Evolutionary conservation across 2,797 vertebrate genomes (phyloP).

Genomic region (Myripristis jacobus): DNA sequence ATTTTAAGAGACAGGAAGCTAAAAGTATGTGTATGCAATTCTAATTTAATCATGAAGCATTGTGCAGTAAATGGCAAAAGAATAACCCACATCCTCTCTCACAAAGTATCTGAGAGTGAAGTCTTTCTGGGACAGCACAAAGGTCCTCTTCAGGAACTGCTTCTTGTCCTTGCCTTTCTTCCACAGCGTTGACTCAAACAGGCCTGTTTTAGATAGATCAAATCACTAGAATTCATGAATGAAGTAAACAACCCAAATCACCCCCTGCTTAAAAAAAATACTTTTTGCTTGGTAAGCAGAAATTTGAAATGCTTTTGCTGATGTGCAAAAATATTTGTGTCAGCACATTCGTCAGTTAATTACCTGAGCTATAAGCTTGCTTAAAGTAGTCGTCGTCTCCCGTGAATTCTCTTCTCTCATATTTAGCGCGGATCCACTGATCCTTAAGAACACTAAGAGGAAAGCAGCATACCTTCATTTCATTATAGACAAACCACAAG

Average conservation of each 20-base stretch:
- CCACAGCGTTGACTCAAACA: constrained; percentile 86
- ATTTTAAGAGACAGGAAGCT: constrained; percentile 8
- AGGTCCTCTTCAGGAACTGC: constrained; percentile 87
- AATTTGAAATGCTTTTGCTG: background rate
- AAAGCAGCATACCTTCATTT: constrained; percentile 1
- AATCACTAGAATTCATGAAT: constrained; percentile 8
- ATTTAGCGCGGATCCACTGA: constrained; percentile 94
- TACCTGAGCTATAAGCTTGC: constrained; percentile 82
- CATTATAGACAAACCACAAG: background rate
- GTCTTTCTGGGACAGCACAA: constrained; percentile 85
- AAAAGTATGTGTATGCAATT: background rate
- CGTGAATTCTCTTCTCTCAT: constrained; percentile 90
- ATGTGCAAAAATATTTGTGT: background rate
- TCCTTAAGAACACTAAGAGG: constrained; percentile 88
- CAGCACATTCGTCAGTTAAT: background rate
- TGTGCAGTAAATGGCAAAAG: background rate
- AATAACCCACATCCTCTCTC: constrained; percentile 87
- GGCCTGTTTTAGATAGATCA: constrained; percentile 69
- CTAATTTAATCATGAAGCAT: too few relatives aligned
- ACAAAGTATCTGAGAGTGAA: constrained; percentile 89
- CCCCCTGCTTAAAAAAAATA: background rate
- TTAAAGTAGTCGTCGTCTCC: constrained; percentile 69
- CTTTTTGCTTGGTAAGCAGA: background rate
- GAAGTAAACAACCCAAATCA: background rate
- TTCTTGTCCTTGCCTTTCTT: constrained; percentile 88